Base-by-base conservation (phyloP, 2,113 vertebrate species). In the Neodon shergylaensis region DNA sequence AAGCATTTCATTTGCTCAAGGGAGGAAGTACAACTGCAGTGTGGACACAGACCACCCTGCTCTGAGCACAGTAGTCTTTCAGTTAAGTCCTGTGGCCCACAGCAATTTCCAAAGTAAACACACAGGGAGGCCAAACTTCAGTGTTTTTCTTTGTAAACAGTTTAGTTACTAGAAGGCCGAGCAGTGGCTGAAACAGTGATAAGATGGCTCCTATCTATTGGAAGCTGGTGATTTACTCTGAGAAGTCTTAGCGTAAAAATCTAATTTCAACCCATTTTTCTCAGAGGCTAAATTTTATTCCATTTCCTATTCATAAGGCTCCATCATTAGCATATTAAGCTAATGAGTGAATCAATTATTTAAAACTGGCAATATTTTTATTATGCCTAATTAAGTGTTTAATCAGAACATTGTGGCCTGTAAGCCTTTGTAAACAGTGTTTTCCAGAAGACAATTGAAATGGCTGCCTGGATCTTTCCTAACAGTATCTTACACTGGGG, bases 361-460 rank as follows among this genome's bases (percentile, higher is more conserved):
- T 98, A 98, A 98, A 98, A 90, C 97, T 97, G 96, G 97, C 96
- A 94, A 97, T 98, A 95, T 95, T 96, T 98, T 98, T 98, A 98
- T 98, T 98, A 98, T 94, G 96, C 86, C 79, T 96, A 96, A 96
- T 98, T 98, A 97, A 97, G 97, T 98, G 97, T 98, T 98, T 98
- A 98, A 98, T 97, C 95, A 97, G 95, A 97, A 96, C 73, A 10
- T 94, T 98, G 36, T 97, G 97, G 98, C 98, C 97, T 98, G 98
- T 96, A 96, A 76, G 98, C 88, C 95, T 98, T 98, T 93, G 95
- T 97, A 98, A 97, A 96, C 33, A 97, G 92, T 92, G 95, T 95
- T 97, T 95, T 97, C 85, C 91, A 93, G 92, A 98, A 91, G 95
- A 98, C 94, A 92, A 97, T 97, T 88, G n/a, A 97, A 97, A 96